Evolutionary conservation across 23 tunicate genomes (phyloP), one percentile per base, ranked within the genome.

Genomic region (Oikopleura dioica): DNA sequence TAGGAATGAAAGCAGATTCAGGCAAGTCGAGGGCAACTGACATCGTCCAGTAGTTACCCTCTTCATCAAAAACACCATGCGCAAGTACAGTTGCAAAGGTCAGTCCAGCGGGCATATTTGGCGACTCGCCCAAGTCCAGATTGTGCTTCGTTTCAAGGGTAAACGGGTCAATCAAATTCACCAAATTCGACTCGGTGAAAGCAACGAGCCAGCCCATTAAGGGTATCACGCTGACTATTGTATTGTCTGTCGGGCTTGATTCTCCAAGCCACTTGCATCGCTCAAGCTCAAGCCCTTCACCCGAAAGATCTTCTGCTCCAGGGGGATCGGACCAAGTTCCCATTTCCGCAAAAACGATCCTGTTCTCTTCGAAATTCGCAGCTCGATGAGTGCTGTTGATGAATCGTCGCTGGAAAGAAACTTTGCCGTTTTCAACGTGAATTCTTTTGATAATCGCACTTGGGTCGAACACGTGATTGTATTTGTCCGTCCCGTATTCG

Each of bases 41-140:
- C 72, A 63, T 63, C 4, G 16, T 63, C 72, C 72, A 63, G 72
- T 63, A 63, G 33, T 24, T 28, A 2, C 72, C 72, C 4, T 63
- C 33, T 12, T 63, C 2, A 63, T 63, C 72, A 28, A 63, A 12
- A 63, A 12, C 30, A 63, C 72, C 72, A 63, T 63, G 72, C 16
- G 72, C 72, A 63, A 31, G 16, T 2, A 28, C 26, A 2, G 72
- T 63, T 31, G 26, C 2, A 28, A 63, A 5, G 4, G 33, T 2
- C 2, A 63, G 33, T 12, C 26, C 26, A 2, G 16, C 33, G 16
- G 72, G 72, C 29, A 63, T 12, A 63, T 63, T 63, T 63, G 30
- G 30, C 5, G 72, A 24, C 29, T 16, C 5, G 33, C 4, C 5
- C 5, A 63, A 2, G 26, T 63, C 72, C 32, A 63, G 2, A 23